Conservation (phyloP, 2,888 invertebrate species). For the Drosophila helvetica region DNA sequence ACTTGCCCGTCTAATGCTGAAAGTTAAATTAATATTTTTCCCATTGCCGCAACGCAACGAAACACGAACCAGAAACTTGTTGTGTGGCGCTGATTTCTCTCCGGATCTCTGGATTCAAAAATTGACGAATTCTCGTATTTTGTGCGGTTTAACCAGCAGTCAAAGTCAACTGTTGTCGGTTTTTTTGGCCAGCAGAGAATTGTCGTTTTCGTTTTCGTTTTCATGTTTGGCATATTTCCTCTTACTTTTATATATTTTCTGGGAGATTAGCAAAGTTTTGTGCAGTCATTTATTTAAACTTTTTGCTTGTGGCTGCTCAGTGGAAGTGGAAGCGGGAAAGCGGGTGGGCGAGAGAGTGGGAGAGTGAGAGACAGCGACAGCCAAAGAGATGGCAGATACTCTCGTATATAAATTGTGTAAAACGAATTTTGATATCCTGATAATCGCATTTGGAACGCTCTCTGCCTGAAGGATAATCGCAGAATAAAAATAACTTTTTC, state of each 20-base stretch:
- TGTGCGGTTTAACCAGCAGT: slow-evolving; percentile 63
- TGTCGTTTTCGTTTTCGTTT: slow-evolving; percentile 1
- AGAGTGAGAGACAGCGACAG: neutral
- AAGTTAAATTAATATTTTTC: slow-evolving; percentile 78
- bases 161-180: slow-evolving; percentile 70
- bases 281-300: slow-evolving; percentile 72
- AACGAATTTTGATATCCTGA: slow-evolving; percentile 41
- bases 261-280: slow-evolving; percentile 74
- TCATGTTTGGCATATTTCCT: slow-evolving; percentile 45
- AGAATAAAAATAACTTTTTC: slow-evolving; percentile 5
- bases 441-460: slow-evolving; percentile 51
- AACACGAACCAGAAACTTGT: slow-evolving; percentile 18
- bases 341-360: neutral
- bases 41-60: slow-evolving; percentile 47
- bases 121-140: slow-evolving; percentile 74
- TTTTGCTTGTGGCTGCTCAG: slow-evolving; percentile 35
- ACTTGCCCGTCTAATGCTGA: slow-evolving; percentile 70
- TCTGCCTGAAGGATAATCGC: slow-evolving; percentile 8
- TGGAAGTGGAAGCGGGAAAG: slow-evolving; percentile 10
- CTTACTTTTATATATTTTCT: slow-evolving; percentile 29
- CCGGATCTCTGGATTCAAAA: slow-evolving; percentile 51
- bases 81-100: slow-evolving; percentile 31
- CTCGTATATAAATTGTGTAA: neutral
- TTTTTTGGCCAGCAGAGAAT: slow-evolving; percentile 34
- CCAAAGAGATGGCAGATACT: neutral